These are phyloP conservation scores for Oreonectes daqikongensis DNA, from an alignment of 2,797 vertebrate species.

Conservation along the genomic window DNA sequence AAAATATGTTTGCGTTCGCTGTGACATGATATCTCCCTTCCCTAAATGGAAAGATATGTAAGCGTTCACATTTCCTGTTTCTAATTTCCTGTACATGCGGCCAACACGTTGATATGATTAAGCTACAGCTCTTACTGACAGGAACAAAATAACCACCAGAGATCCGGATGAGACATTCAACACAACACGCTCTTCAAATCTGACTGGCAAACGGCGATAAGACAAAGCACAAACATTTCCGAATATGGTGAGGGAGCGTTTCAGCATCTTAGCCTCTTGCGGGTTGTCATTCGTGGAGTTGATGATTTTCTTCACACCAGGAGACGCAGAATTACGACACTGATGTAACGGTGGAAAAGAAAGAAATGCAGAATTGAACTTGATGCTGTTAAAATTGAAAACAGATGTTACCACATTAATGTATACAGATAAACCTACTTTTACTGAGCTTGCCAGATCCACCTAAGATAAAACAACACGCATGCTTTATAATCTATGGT, in stretches of 20 bases:
- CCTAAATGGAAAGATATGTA: conserved; percentile 46
- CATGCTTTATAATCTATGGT: not conserved
- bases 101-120: conserved; percentile 33
- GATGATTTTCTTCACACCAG: conserved; percentile 56
- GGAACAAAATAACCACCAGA: conserved; percentile 9
- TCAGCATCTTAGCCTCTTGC: conserved; percentile 63
- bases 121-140: not conserved
- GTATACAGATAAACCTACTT: conserved; percentile 55
- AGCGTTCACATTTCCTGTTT: conserved; percentile 27
- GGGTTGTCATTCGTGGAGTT: conserved; percentile 53
- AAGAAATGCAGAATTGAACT: not conserved
- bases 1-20: conserved; percentile 27
- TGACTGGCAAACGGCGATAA: conserved; percentile 30
- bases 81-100: conserved; percentile 26
- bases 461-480: conserved; percentile 53
- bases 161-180: conserved; percentile 21
- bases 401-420: no score
- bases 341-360: not conserved
- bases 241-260: conserved; percentile 65
- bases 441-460: conserved; percentile 61
- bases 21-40: conserved; percentile 28
- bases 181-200: conserved; percentile 16
- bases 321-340: conserved; percentile 30
- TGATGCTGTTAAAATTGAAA: no score
- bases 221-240: conserved; percentile 56